Base-by-base conservation (phyloP, 2,113 vertebrate species). In the Poeciliopsis retropinna region DNA sequence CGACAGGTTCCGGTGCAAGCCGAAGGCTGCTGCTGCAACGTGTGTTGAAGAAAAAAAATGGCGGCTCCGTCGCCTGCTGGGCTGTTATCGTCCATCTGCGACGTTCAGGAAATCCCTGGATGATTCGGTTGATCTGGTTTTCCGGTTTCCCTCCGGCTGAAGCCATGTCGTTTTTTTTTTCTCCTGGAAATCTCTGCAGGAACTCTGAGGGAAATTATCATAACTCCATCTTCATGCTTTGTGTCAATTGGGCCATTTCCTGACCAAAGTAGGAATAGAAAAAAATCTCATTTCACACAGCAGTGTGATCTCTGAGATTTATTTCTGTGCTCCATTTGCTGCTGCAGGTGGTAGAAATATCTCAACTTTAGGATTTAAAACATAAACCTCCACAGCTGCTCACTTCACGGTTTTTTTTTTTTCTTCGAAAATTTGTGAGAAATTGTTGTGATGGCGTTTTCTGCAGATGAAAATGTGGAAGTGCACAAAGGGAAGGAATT, bases 1-100 rank as follows among this genome's bases (percentile, higher is more conserved):
- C 61, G 83, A 94, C 89, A 27, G 73, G 92, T 94, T 94, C 91
- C 92, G 87, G 92, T 91, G 85, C 81, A 76, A 81, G 69, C 32
- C 10, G 27, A 28, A 28, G 75, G 47, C 12, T 70, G 47, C 64
- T 27, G 74, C 72, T 70, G 64, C 29, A 11, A 73, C 25, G 60
- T 60, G 47, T 29, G 17, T 41, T 39, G 1, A 44, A 62, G 69
- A 32, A 63, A 19, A 67, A 51, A 37, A 37, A 37, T 37, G 34
- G 34, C 34, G 34, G 34, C 0, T 37, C 34, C 34, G 34, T 37
- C 34, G 34, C 54, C 41, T 60, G 64, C 64, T 71, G 29, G 0
- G 28, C 27, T 3, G 2, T 28, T n/a, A 1, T 28, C 29, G 0
- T 68, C 25, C 41, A 19, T 30, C 67, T 57, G 31, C 1, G 2